Base-by-base conservation (phyloP, 2,888 invertebrate species). In the Synergus itoensis region DNA sequence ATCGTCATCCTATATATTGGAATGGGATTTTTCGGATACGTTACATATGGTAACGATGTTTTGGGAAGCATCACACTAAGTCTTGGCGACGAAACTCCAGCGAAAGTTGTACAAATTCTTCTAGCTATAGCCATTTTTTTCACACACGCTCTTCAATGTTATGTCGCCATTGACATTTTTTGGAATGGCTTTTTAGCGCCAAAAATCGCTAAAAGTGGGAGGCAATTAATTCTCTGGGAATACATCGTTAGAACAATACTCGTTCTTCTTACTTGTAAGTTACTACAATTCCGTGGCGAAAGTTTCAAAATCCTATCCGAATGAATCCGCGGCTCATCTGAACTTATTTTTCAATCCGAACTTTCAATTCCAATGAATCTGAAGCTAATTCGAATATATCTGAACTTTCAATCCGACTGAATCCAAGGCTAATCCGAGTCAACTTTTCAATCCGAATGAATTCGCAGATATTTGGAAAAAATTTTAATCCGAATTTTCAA, bases 101-200 rank as follows among this genome's bases (percentile, higher is more conserved):
- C 96, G 0, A 95, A 95, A 91, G 65, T 95, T 18, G 96, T 96
- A 0, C 96, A 96, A 89, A 93, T 95, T 18, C 94, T 96, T 87
- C 91, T 97, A 73, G 96, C 97, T 0, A 92, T 96, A 83, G 95
- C 97, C 0, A 98, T 99, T 85, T 98, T 96, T 92, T 95, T 99
- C 78, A 97, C 98, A 0, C 99, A 99, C 91, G 97, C 97, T 0
- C 93, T 99, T 53, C 98, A 99, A 88, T 97, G 98, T 92, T 99
- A 99, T 92, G 99, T 99, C 1, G 98, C 99, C 9, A 96, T 99
- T 86, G 97, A 97, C 88, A 98, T 99, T 84, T 94, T 97, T 67
- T 98, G 98, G 98, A 97, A 97, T 87, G 95, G 96, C 79, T 96
- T 96, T 90, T 92, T 96, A 11, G 92, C 93, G 18, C 93, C 94